phyloP scores from a whole-genome alignment of 2,888 invertebrate species.

The Phalera bucephala region DNA sequence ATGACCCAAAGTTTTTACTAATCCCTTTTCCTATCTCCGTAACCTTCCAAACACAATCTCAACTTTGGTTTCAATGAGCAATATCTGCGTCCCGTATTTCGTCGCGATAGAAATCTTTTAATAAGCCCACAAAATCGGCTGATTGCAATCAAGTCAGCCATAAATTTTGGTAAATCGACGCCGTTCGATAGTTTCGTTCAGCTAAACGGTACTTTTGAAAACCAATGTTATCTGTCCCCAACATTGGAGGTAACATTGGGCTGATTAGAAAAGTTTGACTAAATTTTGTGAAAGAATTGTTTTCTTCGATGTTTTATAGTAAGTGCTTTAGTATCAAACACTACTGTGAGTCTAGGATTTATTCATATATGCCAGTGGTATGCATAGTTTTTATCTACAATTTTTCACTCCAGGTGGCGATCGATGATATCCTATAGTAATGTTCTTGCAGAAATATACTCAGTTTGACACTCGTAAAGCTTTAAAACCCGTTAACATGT shows the following conservation, averaged over 20 bases:
- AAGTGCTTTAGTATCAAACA: too few relatives aligned
- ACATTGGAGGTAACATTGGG: neutral
- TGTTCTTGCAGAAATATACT: too few relatives aligned
- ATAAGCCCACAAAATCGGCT: slow-evolving; percentile 7
- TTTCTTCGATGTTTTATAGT: too few relatives aligned
- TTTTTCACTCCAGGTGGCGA: too few relatives aligned
- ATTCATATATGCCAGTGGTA: too few relatives aligned
- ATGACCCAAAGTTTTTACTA: neutral
- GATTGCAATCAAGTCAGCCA: slow-evolving; percentile 9
- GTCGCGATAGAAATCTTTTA: slow-evolving; percentile 8
- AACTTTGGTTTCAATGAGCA: slow-evolving; percentile 3
- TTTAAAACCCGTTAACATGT: too few relatives aligned
- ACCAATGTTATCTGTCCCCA: slow-evolving; percentile 3
- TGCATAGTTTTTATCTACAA: too few relatives aligned
- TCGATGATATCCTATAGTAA: too few relatives aligned
- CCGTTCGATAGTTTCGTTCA: slow-evolving; percentile 15
- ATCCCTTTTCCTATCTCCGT: neutral
- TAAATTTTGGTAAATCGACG: slow-evolving; percentile 6
- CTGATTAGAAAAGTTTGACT: neutral
- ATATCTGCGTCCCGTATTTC: neutral
- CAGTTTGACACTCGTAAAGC: too few relatives aligned
- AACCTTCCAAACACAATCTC: slow-evolving; percentile 6
- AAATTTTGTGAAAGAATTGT: too few relatives aligned
- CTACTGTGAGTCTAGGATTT: too few relatives aligned
- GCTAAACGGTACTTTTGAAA: slow-evolving; percentile 13